phyloP scores from a whole-genome alignment of 2,113 vertebrate species.

The Eubucco bourcierii region DNA sequence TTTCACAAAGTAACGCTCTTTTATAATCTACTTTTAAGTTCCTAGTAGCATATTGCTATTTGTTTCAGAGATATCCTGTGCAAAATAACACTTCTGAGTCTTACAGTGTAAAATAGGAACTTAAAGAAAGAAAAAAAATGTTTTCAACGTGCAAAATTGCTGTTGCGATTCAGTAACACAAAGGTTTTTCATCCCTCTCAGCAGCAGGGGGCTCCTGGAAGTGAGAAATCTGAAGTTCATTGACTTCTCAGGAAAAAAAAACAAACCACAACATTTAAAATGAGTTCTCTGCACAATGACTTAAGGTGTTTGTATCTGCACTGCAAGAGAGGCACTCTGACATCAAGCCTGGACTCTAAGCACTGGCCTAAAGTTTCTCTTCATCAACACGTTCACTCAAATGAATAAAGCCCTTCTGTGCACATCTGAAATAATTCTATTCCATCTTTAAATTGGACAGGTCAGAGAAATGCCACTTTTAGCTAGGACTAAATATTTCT shows the following conservation, averaged over 20 bases:
- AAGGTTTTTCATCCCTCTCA: not conserved
- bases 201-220: conserved; percentile 50
- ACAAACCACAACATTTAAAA: not conserved
- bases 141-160: not conserved
- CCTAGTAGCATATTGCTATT: not conserved
- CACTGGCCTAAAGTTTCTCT: not conserved
- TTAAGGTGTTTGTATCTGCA: not conserved
- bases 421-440: not conserved
- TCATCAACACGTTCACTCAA: not conserved
- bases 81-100: not conserved
- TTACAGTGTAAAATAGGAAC: not conserved
- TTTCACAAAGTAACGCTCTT: not conserved
- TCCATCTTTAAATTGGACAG: not conserved
- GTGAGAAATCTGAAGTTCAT: not conserved
- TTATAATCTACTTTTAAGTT: not conserved
- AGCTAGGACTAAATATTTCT: not conserved
- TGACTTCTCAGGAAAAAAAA: not conserved
- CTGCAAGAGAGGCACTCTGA: not conserved
- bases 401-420: not conserved
- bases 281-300: not conserved
- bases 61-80: not conserved
- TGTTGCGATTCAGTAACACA: not conserved
- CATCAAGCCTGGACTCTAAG: not conserved
- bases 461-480: not conserved
- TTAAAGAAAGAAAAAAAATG: not conserved